Base-by-base conservation (phyloP, 2,888 invertebrate genomes). In the Dascillus cervinus region DNA sequence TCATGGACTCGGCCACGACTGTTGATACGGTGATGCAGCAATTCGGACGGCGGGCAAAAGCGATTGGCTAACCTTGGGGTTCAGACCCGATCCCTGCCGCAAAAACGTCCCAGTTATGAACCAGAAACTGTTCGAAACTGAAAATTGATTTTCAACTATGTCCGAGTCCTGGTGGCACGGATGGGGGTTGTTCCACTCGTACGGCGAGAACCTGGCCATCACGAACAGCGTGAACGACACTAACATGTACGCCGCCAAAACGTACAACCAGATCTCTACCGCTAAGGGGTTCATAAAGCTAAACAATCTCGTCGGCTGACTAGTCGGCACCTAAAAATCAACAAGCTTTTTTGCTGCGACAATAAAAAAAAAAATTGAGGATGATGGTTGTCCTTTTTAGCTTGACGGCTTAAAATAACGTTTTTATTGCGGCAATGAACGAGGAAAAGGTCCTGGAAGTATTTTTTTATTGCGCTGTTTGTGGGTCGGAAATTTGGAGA, bases 231-330 rank as follows among this genome's bases (percentile, higher is more conserved):
- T 90, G 62, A 90, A 87, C 12, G 89, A 88, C 41, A 96, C 95
- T 46, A 95, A 75, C 46, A 95, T 75, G 66, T 96, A 97, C 9
- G 95, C 94, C 11, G 90, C 89, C 44, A 92, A 67, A 37, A 94
- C 89, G 69, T 92, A 89, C 43, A 95, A 71, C 97, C 97, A 97
- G 50, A 97, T 96, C 69, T 96, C 91, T 50, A 90, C 82, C 1
- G 94, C 92, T 54, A 97, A 71, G 0, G 97, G 97, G 60, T 92
- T 92, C 68, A 96, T 82, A 73, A 97, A 97, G 58, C 91, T 91
- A 75, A 96, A 97, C 39, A 82, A 79, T 47, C 84, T 75, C 24
- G 84, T 89, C 29, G 84, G 90, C 65, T 83, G 89, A 35, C 79
- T 92, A 48, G 83, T 90, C 41, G 90, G 90, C 28, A 90, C 84